Evolutionary conservation across 2,888 invertebrate genomes (phyloP), one percentile per base, ranked within the genome.

Genomic region (Neocrepidodera transversa): DNA sequence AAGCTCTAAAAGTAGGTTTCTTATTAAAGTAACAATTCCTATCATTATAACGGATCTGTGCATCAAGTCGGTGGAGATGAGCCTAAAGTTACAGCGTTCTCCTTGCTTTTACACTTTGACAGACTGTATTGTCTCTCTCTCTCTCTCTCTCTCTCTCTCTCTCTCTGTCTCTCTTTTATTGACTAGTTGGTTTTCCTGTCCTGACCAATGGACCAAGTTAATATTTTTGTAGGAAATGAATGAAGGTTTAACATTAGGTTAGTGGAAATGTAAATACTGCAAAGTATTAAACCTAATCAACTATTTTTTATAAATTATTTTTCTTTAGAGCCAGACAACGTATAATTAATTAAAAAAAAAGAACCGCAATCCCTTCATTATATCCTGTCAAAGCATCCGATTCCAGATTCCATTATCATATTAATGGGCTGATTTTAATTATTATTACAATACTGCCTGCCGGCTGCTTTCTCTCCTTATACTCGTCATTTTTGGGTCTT

Each of bases 371-470:
- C 45, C 45, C 45, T 45, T 45, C 45, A 45, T 45, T 45, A 45
- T 45, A 18, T 45, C 45, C 45, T 45, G 45, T 45, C 45, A 45
- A 45, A 45, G 45, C 51, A 51, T 26, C 51, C 18, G 40, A 30
- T 49, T 56, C 20, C 23, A 32, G 20, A 30, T 35, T 43, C 32
- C 11, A 50, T 57, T 57, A 50, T 42, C 57, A 50, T 57, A 57
- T 50, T 57, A 57, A 57, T 50, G 43, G 42, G 17, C n/a, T 35
- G 38, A 43, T 43, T 57, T 57, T 50, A 57, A 42, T 50, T 57
- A 57, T 50, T 57, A 50, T 43, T 18, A 43, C 30, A 52, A 52
- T 43, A 52, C 17, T 45, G 52, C 10, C 20, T 30, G 14, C 42
- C n/a, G 32, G 42, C 18, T 52, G 28, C 42, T 43, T 43, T 16